Conservation (phyloP, 2,797 vertebrate species). For the Coregonus suidteri region DNA sequence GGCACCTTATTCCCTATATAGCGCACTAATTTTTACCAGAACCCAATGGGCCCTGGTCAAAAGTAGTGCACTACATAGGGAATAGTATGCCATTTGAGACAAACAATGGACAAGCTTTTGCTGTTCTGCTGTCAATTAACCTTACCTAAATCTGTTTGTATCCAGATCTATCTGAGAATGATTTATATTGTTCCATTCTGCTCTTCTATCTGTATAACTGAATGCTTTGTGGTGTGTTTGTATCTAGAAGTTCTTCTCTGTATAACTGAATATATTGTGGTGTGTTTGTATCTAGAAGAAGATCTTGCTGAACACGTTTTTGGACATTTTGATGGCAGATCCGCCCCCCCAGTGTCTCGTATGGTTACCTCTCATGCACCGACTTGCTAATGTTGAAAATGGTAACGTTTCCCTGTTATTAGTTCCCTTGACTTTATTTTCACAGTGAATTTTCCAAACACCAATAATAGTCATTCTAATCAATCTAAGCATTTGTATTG, state of each 20-base stretch:
- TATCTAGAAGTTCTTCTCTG: not conserved
- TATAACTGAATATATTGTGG: too few species aligned
- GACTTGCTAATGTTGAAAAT: slow-evolving; percentile 91
- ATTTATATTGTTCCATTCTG: not conserved
- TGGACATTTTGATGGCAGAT: slow-evolving; percentile 87
- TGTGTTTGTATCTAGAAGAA: slow-evolving; percentile 12
- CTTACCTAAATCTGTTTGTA: not conserved
- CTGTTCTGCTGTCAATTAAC: not conserved
- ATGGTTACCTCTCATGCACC: slow-evolving; percentile 94
- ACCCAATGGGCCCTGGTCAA: too few species aligned
- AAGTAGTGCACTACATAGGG: too few species aligned
- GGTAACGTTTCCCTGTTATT: slow-evolving; percentile 68
- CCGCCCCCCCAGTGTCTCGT: slow-evolving; percentile 92
- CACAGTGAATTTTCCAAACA: not conserved
- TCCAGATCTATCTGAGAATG: not conserved
- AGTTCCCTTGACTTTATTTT: not conserved
- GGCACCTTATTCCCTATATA: too few species aligned
- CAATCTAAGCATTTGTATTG: not conserved
- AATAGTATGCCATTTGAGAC: too few species aligned
- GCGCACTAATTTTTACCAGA: too few species aligned
- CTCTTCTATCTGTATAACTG: not conserved
- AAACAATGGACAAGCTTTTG: too few species aligned
- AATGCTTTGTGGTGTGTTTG: not conserved
- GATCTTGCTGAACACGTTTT: slow-evolving; percentile 88
- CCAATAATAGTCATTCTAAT: not conserved